Base-by-base conservation (phyloP, 1,140 invertebrate species). In the Trichogramma pretiosum region DNA sequence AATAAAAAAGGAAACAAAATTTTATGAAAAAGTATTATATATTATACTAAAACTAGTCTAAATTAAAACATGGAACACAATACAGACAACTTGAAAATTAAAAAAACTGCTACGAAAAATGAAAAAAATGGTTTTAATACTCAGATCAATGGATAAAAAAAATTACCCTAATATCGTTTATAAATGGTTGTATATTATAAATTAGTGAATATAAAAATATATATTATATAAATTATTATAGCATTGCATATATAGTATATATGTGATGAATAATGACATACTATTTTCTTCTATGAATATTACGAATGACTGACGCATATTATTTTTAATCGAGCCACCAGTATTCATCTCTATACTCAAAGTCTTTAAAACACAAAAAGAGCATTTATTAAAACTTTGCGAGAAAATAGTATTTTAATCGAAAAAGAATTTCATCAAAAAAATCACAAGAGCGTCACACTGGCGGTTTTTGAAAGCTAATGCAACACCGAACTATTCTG, bases 201-300 rank as follows among this genome's bases (percentile, higher is more conserved):
- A 46, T 30, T 50, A 46, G 32, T 36, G 24, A 42, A 55, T 54
- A 54, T 54, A 54, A 51, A 30, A 48, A 54, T 52, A 54, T 44
- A 52, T 55, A 54, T 52, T 56, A 43, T 55, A 50, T 58, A 56
- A 56, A 58, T 60, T 54, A 56, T 54, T 54, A 55, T 18, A 44
- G 45, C 52, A 58, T 60, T 56, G 55, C 54, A 58, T 62, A 61
- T 46, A 58, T 59, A 60, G 52, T 60, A 61, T 60, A 62, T 54
- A 57, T 60, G 52, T 57, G 44, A 52, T 57, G 53, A 55, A 57
- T 42, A 47, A 52, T 58, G 46, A 62, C 55, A 60, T 61, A 61
- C 59, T 67, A 65, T 65, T 68, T 65, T 67, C 59, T 68, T 68
- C 62, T 62, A 65, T 64, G 48, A 55, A 60, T 63, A 64, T 63